These are phyloP conservation scores for Phytoseiulus persimilis DNA, from an alignment of 2,888 invertebrate genomes.

Conservation along the genomic window DNA sequence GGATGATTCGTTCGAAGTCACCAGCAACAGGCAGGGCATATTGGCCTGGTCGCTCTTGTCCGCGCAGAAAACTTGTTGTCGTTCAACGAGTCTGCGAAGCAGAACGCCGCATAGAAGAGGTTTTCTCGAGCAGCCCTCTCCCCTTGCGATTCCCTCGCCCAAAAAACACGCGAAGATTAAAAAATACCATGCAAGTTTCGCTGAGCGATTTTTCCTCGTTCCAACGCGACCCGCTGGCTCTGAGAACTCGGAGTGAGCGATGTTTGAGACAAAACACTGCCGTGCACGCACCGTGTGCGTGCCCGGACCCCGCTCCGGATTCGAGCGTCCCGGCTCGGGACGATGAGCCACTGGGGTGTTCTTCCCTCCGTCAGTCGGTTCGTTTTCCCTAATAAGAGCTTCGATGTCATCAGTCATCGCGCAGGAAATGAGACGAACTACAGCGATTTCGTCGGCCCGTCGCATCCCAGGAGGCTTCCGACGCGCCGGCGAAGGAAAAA, in stretches of 20 bases:
- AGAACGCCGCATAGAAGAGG: too few species aligned
- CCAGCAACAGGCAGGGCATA: not conserved
- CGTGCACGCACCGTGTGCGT: not conserved
- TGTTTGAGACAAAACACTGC: not conserved
- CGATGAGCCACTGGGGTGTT: not conserved
- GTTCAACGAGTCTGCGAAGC: too few species aligned
- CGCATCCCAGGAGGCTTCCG: not conserved
- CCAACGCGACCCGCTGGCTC: not conserved
- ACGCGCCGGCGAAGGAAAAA: not conserved
- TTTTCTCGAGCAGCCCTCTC: too few species aligned
- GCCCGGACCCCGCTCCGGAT: not conserved
- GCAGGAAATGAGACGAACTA: slow-evolving; percentile 5
- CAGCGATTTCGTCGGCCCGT: not conserved
- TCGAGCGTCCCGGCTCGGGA: not conserved
- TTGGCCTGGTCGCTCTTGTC: not conserved
- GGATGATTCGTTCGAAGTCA: not conserved
- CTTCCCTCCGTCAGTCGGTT: not conserved
- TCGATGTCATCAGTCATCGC: slow-evolving; percentile 5
- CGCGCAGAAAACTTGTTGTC: not conserved
- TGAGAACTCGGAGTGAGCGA: not conserved
- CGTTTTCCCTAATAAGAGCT: not conserved
- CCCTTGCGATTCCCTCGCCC: too few species aligned
- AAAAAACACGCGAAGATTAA: too few species aligned
- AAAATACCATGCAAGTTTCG: too few species aligned
- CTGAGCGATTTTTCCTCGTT: too few species aligned